Conservation (phyloP, 2,797 vertebrate genomes). For the Chaenodraco wilsoni region DNA sequence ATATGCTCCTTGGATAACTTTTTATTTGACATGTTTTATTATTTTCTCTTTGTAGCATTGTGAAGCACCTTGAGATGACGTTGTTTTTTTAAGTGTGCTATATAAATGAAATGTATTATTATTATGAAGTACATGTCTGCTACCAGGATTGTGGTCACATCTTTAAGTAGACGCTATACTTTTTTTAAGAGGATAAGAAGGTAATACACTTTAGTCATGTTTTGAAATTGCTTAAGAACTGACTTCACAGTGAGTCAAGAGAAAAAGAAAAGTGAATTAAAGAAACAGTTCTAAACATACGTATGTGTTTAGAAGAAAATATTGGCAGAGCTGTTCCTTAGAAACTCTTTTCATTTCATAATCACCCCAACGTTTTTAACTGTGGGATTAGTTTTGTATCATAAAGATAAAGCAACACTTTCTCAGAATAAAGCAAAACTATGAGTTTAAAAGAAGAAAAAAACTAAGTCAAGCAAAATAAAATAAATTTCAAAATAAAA, state of each 20-base stretch:
- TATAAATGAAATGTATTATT: no score
- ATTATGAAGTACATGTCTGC: not conserved
- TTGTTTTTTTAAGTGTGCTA: no score
- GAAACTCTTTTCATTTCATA: not conserved
- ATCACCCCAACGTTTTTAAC: not conserved
- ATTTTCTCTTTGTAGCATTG: no score
- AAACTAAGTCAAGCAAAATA: no score
- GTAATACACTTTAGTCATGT: not conserved
- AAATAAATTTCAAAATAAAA: no score
- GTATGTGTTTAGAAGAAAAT: not conserved
- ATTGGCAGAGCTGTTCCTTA: not conserved
- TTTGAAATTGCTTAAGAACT: not conserved
- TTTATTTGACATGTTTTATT: no score
- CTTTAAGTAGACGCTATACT: not conserved
- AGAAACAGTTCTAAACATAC: not conserved
- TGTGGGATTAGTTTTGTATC: no score
- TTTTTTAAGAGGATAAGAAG: not conserved
- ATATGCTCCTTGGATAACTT: no score
- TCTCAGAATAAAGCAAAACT: no score
- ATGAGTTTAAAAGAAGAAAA: no score
- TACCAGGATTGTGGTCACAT: conserved; percentile 1
- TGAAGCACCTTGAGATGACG: no score
- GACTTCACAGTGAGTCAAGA: not conserved
- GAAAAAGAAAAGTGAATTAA: not conserved
- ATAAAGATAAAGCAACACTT: no score